Base-by-base conservation (phyloP, 2,113 vertebrate genomes). In the Petroica traversi region DNA sequence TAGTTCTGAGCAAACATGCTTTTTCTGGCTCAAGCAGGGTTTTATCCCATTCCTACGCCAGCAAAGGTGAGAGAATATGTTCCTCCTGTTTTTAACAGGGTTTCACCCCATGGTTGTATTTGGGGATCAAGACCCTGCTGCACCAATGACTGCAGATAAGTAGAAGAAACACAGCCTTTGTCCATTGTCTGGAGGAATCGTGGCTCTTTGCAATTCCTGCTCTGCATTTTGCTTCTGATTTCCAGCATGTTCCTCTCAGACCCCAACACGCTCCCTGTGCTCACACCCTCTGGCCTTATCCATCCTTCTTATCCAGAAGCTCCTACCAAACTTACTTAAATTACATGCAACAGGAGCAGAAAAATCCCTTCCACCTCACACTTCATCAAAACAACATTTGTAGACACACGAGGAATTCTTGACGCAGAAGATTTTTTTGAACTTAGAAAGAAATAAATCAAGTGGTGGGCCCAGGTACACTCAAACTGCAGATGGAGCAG, bases 241-340 rank as follows among this genome's bases (percentile, higher is more conserved):
- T 61, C 51, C 38, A 73, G 33, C 3, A 5, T 0, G 0, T 14
- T 54, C 19, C 0, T 0, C 33, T 58, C 62, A 52, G 71, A 19
- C 11, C 17, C 41, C 24, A 19, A 28, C 1, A 1, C 1, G 0
- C 8, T 68, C 57, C 33, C 64, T 19, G 25, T 9, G 4, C 54
- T 68, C 85, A 45, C 14, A 45, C 14, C 2, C 0, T 49, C 40
- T 45, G n/a, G 22, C 31, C 29, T 46, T 18, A 17, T 10, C 24
- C 13, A 52, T 38, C 41, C 58, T 89, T 40, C 41, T 19, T 15
- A 49, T 1, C 33, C 46, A 94, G 77, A 31, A 89, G 43, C 38
- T 89, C 49, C 81, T 16, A 88, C 29, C 12, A 73, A 92, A 69
- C 46, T 58, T 61, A 33, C 10, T 75, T 28, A 74, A 81, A 62